These are phyloP conservation scores for Sphecodes monilicornis DNA, from an alignment of 2,888 invertebrate genomes.

Conservation along the genomic window DNA sequence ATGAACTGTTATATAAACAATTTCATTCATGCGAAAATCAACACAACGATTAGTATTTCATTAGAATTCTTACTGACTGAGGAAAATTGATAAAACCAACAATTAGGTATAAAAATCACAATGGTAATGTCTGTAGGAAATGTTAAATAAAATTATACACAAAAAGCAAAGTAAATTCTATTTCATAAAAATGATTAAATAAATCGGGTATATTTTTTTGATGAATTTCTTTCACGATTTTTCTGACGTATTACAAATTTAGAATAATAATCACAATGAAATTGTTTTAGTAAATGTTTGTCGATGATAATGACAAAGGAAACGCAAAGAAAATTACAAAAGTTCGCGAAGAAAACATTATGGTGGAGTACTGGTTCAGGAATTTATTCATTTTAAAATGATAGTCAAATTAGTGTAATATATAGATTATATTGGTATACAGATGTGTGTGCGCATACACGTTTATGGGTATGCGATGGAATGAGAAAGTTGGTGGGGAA, in stretches of 20 bases:
- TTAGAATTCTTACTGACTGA: too few relatives aligned
- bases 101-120: background rate
- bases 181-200: background rate
- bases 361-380: background rate
- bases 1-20: too few relatives aligned
- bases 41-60: too few relatives aligned
- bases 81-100: background rate
- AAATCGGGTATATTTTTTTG: background rate
- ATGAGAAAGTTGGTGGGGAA: constrained; percentile 17
- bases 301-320: background rate
- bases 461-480: background rate
- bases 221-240: background rate
- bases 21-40: too few relatives aligned
- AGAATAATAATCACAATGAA: background rate
- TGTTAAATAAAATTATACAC: background rate
- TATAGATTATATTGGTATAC: background rate
- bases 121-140: background rate
- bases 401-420: background rate
- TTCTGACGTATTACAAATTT: too few relatives aligned
- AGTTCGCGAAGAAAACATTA: background rate
- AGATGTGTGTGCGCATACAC: background rate
- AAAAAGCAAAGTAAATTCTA: background rate
- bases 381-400: background rate
- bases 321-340: background rate
- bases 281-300: background rate